phyloP scores from a whole-genome alignment of 2,888 invertebrate genomes.

The Agrenia bidenticulata region DNA sequence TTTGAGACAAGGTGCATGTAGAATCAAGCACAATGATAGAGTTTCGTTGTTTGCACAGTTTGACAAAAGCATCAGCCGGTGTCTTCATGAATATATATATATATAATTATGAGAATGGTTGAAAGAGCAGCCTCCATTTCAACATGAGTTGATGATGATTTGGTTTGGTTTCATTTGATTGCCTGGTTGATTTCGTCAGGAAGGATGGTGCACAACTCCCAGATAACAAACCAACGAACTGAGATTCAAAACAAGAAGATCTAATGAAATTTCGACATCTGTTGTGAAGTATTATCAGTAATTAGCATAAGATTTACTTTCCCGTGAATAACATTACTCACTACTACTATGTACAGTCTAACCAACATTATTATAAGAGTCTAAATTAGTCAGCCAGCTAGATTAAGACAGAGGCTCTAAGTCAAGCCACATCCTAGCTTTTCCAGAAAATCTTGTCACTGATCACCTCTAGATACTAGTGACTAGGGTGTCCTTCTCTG shows the following conservation, averaged over 20 bases:
- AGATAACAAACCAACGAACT: conserved; percentile 20
- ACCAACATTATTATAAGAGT: conserved; percentile 10
- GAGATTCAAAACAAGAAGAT: conserved; percentile 45
- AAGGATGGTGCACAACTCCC: conserved; percentile 15
- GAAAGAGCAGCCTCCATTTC: conserved; percentile 29
- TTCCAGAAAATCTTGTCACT: conserved; percentile 29
- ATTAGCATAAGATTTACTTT: conserved; percentile 54
- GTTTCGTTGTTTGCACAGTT: conserved; percentile 1
- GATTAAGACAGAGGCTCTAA: conserved; percentile 43
- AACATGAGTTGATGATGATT: conserved; percentile 43
- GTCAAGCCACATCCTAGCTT: conserved; percentile 19
- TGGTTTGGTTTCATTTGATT: conserved; percentile 49
- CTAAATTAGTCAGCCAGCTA: conserved; percentile 41
- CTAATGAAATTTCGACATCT: conserved; percentile 53
- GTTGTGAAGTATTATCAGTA: conserved; percentile 54
- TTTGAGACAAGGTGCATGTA: conserved; percentile 14
- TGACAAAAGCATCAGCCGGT: conserved; percentile 32
- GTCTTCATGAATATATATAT: conserved; percentile 49
- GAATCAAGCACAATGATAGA: neutral
- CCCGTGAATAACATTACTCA: conserved; percentile 48
- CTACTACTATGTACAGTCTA: neutral
- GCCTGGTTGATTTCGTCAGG: conserved; percentile 30
- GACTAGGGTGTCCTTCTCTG: too few relatives aligned
- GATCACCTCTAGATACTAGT: conserved; percentile 23
- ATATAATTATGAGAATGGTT: conserved; percentile 50